Base-by-base conservation (phyloP, 2,888 invertebrate species). In the Arge pagana region DNA sequence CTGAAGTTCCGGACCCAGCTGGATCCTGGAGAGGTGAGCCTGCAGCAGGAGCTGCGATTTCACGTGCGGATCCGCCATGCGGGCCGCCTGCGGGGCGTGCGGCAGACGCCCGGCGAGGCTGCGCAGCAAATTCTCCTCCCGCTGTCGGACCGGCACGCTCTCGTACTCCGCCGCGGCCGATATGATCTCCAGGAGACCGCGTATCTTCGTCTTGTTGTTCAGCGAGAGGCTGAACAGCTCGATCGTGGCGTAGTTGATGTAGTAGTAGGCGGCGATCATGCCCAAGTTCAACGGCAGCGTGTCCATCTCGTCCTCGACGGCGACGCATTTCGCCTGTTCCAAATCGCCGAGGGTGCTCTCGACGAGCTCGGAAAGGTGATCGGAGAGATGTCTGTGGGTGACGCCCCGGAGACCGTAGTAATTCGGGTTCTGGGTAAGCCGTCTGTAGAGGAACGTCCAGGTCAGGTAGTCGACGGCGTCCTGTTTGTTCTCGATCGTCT, bases 241-340 rank as follows among this genome's bases (percentile, higher is more conserved):
- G 53, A 99, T 99, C 0, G 99, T 99, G 0, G 97, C 96, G 68
- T 99, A 99, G 77, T 98, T 97, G 68, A 99, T 99, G 79, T 99
- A 99, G 77, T 99, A 99, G 79, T 99, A 99, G 0, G 98, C 96
- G 0, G 99, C 98, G 75, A 99, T 99, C 97, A 99, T 99, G 70
- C 99, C 99, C 72, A 99, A 80, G 81, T 99, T 99, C 26, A 99
- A 82, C 0, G 99, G 96, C 54, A 93, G 83, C 0, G 94, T 92
- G 74, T 99, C 97, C 89, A 99, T 94, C 64, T 99, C 98, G 62
- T 99, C 98, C 74, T 98, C 97, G 5, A 99, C 86, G 42, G 93
- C 91, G 63, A 99, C 96, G 76, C 99, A 99, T 72, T 96, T 96
- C 0, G 96, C 93, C 75, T 96, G 94, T 72, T 97, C 96, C 67